Evolutionary conservation across 2,888 invertebrate species (phyloP).

Genomic region (Hesperia comma): DNA sequence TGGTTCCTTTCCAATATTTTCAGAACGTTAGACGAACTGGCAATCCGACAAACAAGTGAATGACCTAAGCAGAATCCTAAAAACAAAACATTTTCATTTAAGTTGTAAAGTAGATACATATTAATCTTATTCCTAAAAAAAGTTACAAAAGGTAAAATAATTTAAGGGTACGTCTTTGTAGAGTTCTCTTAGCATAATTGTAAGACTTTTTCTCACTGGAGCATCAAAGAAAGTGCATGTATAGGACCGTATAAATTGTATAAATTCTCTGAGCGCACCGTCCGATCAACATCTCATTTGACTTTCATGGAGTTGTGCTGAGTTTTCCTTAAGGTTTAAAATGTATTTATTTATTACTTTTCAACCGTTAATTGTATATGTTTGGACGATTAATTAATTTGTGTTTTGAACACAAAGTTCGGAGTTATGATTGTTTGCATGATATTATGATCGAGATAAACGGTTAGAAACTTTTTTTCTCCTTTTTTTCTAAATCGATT

Average conservation of each 20-base stretch:
- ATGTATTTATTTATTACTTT: constrained; percentile 5
- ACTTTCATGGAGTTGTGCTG: constrained; percentile 18
- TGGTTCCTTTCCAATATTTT: too few species aligned
- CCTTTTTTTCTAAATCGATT: too few species aligned
- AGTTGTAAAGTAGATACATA: neutral
- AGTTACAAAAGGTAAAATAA: constrained; percentile 6
- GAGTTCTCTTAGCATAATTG: constrained; percentile 15
- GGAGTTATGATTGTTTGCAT: neutral
- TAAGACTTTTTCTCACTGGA: constrained; percentile 13
- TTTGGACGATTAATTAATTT: neutral
- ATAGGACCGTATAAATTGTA: constrained; percentile 23
- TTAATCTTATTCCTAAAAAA: constrained; percentile 1
- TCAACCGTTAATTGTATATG: neutral
- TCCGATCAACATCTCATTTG: constrained; percentile 19
- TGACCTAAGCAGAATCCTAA: neutral
- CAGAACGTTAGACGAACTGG: too few species aligned
- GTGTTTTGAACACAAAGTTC: neutral
- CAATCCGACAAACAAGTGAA: too few species aligned
- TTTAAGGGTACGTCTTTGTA: constrained; percentile 9
- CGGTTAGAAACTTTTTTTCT: too few species aligned
- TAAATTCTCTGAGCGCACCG: constrained; percentile 22
- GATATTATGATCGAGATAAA: too few species aligned
- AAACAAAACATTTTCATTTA: neutral
- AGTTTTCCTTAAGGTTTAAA: constrained; percentile 6
- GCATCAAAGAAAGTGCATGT: constrained; percentile 25